Evolutionary conservation across 2,113 vertebrate species (phyloP).

Genomic region (Thalassarche chlororhynchos): DNA sequence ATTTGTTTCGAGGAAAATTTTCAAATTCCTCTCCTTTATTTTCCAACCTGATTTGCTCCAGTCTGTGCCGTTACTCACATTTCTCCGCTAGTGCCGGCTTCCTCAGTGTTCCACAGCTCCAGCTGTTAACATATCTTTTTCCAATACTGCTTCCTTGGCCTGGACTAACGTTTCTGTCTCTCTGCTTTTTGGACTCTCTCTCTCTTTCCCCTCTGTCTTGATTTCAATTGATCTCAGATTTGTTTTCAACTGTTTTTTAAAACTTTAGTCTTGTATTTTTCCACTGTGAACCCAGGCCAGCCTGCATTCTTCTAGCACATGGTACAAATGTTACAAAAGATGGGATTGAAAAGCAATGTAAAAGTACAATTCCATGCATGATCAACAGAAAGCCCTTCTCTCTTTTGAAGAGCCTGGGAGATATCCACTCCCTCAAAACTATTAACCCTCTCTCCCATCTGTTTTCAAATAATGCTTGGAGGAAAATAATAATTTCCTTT

Average conservation of each 20-base stretch:
- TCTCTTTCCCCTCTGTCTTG: neutral
- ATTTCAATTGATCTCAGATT: neutral
- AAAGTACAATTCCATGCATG: neutral
- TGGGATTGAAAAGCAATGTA: neutral
- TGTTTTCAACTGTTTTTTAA: neutral
- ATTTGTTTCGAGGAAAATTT: neutral
- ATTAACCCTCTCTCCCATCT: neutral
- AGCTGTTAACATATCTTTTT: neutral
- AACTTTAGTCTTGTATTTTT: slow-evolving; percentile 1
- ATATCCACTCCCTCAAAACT: neutral
- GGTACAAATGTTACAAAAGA: neutral
- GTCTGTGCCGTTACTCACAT: neutral
- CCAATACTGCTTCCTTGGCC: neutral
- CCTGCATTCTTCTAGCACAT: neutral
- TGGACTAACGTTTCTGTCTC: neutral
- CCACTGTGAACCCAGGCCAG: neutral
- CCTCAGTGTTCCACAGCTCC: neutral
- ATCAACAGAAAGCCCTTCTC: neutral
- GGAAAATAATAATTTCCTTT: neutral
- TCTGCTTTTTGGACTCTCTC: neutral
- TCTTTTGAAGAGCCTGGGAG: neutral
- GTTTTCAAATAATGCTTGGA: neutral
- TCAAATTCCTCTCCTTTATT: neutral
- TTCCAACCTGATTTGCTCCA: neutral
- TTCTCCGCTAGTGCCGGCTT: neutral